These are phyloP conservation scores for Hippolais icterina DNA, from an alignment of 2,113 vertebrate genomes.

Conservation along the genomic window DNA sequence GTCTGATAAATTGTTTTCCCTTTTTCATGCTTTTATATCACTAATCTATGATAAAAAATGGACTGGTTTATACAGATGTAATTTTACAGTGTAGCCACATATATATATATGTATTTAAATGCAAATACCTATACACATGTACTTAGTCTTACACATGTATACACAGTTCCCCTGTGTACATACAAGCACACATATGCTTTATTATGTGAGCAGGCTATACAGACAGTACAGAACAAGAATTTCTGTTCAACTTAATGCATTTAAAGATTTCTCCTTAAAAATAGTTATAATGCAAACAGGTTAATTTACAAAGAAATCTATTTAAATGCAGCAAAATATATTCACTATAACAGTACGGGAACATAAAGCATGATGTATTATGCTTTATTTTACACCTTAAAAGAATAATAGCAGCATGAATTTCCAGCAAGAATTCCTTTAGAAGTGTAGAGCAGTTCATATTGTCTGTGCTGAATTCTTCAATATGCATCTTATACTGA, in stretches of 20 bases:
- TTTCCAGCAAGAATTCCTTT: slow-evolving; percentile 25
- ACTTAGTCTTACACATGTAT: neutral
- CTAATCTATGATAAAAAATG: neutral
- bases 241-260: neutral
- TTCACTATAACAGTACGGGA: neutral
- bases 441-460: neutral
- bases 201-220: slow-evolving; percentile 8
- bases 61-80: neutral
- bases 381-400: slow-evolving; percentile 25
- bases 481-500: slow-evolving; percentile 14
- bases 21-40: neutral
- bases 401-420: slow-evolving; percentile 1
- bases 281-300: neutral
- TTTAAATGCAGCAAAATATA: neutral
- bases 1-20: slow-evolving; percentile 1
- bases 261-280: slow-evolving; percentile 31
- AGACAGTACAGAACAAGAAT: slow-evolving; percentile 22
- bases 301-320: slow-evolving; percentile 15
- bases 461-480: slow-evolving; percentile 1
- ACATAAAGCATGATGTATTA: slow-evolving; percentile 16
- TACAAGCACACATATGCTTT: slow-evolving; percentile 13
- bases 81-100: neutral
- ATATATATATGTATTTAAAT: neutral
- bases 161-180: neutral
- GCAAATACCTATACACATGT: neutral